These are phyloP conservation scores for Thecophora atra DNA, from an alignment of 2,888 invertebrate species.

Conservation along the genomic window DNA sequence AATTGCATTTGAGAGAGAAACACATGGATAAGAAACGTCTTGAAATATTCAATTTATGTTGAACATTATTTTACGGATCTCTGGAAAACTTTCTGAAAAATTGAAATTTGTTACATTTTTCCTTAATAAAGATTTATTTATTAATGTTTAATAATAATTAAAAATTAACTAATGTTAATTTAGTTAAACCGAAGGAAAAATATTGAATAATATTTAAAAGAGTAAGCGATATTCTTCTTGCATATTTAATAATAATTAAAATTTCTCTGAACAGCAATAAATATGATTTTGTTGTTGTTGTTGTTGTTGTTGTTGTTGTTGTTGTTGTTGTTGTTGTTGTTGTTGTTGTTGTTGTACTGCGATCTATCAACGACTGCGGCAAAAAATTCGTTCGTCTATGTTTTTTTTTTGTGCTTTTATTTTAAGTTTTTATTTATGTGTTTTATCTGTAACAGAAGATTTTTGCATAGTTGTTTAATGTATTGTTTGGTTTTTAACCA, in stretches of 20 bases:
- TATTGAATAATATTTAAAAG: not conserved
- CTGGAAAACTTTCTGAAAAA: not conserved
- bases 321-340: slow-evolving; percentile 10
- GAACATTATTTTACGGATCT: not conserved
- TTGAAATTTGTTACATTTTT: no score
- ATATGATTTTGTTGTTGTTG: not conserved
- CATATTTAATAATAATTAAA: not conserved
- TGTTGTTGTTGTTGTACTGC: slow-evolving; percentile 8
- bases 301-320: slow-evolving; percentile 5
- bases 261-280: not conserved
- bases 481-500: not conserved
- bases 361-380: not conserved
- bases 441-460: not conserved
- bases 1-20: not conserved
- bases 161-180: no score
- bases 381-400: not conserved
- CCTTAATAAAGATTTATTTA: no score
- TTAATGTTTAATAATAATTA: no score
- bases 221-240: not conserved
- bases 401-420: not conserved
- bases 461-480: not conserved
- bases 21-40: not conserved
- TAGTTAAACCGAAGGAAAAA: not conserved
- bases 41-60: not conserved
- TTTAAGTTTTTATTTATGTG: not conserved